Conservation (phyloP, 2,113 vertebrate genomes). For the Pollimyrus isidori region DNA sequence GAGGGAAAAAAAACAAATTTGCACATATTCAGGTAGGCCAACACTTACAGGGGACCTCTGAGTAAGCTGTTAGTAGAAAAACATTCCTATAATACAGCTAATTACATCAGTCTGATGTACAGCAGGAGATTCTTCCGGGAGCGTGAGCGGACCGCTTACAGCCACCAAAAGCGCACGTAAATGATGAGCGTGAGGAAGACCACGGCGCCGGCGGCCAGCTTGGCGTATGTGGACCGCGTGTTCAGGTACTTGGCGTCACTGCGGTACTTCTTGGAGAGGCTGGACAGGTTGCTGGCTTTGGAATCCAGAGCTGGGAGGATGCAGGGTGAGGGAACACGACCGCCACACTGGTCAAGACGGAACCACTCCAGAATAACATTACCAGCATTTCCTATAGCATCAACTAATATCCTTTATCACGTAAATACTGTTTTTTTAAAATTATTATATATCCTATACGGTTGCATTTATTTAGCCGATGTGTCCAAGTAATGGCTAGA, state of each 20-base stretch:
- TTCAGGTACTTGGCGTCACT: slow-evolving; percentile 97
- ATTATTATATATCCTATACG: neutral
- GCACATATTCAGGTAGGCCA: neutral
- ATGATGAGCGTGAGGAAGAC: slow-evolving; percentile 97
- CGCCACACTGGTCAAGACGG: neutral
- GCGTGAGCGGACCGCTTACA: slow-evolving; percentile 60
- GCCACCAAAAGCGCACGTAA: slow-evolving; percentile 98
- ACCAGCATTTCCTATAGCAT: neutral
- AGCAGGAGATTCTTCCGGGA: neutral
- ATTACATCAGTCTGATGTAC: neutral
- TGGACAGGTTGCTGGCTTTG: slow-evolving; percentile 95
- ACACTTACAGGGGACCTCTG: neutral
- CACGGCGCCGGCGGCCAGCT: slow-evolving; percentile 86
- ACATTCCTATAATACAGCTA: neutral
- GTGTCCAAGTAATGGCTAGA: neutral
- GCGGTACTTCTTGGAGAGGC: slow-evolving; percentile 94
- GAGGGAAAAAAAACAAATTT: neutral
- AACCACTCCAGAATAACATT: neutral
- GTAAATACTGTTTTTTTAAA: neutral
- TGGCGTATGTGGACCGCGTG: slow-evolving; percentile 96
- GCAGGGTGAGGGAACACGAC: neutral
- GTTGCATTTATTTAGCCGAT: neutral
- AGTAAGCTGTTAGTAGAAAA: slow-evolving; percentile 3
- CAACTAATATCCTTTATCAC: neutral
- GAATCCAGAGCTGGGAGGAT: slow-evolving; percentile 77